Evolutionary conservation across 2,888 invertebrate species (phyloP), one percentile per base, ranked within the genome.

Genomic region (Oligia fasciuncula): DNA sequence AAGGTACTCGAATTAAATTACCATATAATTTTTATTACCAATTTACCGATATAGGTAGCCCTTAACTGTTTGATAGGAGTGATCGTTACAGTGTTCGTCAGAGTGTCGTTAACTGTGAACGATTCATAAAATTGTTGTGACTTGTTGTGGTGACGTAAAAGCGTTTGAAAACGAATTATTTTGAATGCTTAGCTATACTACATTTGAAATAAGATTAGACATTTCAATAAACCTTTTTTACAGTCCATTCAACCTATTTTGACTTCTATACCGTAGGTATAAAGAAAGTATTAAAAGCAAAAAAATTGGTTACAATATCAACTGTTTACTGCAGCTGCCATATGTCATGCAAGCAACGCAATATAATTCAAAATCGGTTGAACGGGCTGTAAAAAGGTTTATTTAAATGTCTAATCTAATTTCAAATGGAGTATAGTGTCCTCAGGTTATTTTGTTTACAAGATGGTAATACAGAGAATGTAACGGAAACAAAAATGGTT

Each of bases 21-120:
- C 77, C 84, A 87, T 90, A 88, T 89, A 89, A 91, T 91, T 93
- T 51, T 93, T 91, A 93, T 90, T 88, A 84, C 88, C 86, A 83
- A 90, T 91, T 88, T 89, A 88, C 88, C 82, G 87, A 88, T 90
- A 92, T 89, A 87, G 88, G 81, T 84, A 81, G 77, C 84, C 85
- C 82, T 88, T 85, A 91, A 88, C 86, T 88, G 88, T 89, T 88
- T 87, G 86, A 83, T 82, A 87, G 91, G 88, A 91, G 89, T 91
- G 85, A 90, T 89, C 91, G 91, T 92, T 92, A 91, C 88, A 87
- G 83, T 84, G 81, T 85, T 54, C 81, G 84, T 77, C 88, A 84
- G 77, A 77, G 78, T 82, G 83, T 86, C 89, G 85, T 91, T 90
- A 91, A 92, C 77, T 79, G 63, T 82, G 79, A 90, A 89, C 75